Base-by-base conservation (phyloP, 2,888 invertebrate genomes). In the Pyrochroa serraticornis region DNA sequence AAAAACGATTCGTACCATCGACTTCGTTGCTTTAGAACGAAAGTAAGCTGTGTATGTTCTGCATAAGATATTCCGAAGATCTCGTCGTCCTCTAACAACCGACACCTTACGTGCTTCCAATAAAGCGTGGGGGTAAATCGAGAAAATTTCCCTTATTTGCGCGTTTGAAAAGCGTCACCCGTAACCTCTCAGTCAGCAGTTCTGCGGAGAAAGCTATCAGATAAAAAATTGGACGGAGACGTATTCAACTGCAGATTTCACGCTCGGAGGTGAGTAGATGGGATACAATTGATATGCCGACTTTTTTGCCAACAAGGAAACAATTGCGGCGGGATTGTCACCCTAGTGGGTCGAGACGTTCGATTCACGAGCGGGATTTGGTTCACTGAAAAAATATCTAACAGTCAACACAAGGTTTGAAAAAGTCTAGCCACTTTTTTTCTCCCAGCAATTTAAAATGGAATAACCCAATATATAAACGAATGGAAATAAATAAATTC, bases 81-180 rank as follows among this genome's bases (percentile, higher is more conserved):
- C 49, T 60, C 56, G 56, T 58, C 22, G 22, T 5, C 60, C 59
- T 62, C 63, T 65, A 68, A 67, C 65, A 66, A 62, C 66, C 65
- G 64, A 65, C 64, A 66, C 67, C 62, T 69, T 67, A 68, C 68
- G 67, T 67, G 69, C 65, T 62, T 65, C 63, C 64, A 65, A 69
- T 68, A 68, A 65, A 62, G 60, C 63, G 48, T 46, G 51, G 45
- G 50, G 57, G 60, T 52, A 60, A 69, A 69, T 65, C 64, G 63
- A 45, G 58, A 62, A 68, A 69, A 69, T 68, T 67, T 67, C 60
- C 67, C 68, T 67, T 68, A 68, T 69, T 68, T 68, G 66, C 52
- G 63, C 60, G 63, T 68, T 65, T 65, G 63, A 66, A 68, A 68
- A 64, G 66, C 67, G 67, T 66, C 65, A 58, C 61, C 60, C 59